These are phyloP conservation scores for Hydropsyche betteni DNA, from an alignment of 2,888 invertebrate species.

Conservation along the genomic window DNA sequence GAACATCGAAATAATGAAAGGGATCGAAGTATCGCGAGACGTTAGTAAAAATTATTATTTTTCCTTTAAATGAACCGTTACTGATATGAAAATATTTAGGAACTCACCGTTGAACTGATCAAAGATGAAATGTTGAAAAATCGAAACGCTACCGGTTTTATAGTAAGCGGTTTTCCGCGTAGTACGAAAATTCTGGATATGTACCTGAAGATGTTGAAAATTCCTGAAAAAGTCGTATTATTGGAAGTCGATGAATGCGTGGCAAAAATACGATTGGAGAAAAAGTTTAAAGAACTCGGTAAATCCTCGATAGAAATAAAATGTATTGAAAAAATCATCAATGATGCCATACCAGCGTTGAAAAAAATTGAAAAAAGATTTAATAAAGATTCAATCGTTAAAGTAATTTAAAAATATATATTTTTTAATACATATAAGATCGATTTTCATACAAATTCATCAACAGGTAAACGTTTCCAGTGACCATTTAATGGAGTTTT, in stretches of 20 bases:
- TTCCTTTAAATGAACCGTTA: neutral
- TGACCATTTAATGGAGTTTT: neutral
- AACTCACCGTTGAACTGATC: slow-evolving; percentile 66
- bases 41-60: slow-evolving; percentile 53
- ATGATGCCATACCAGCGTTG: slow-evolving; percentile 62
- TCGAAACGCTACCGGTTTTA: slow-evolving; percentile 63
- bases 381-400: slow-evolving; percentile 55
- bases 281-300: slow-evolving; percentile 62
- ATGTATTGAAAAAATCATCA: slow-evolving; percentile 62
- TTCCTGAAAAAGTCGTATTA: slow-evolving; percentile 65
- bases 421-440: neutral
- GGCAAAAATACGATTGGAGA: slow-evolving; percentile 59
- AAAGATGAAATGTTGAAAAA: slow-evolving; percentile 66
- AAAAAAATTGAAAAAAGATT: slow-evolving; percentile 63
- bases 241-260: slow-evolving; percentile 61
- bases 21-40: slow-evolving; percentile 62
- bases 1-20: slow-evolving; percentile 60
- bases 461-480: neutral
- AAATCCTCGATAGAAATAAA: slow-evolving; percentile 62
- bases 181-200: slow-evolving; percentile 64
- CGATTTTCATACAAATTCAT: neutral
- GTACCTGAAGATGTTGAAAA: slow-evolving; percentile 63
- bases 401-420: too few relatives aligned
- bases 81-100: slow-evolving; percentile 56
- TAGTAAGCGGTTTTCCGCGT: slow-evolving; percentile 68